phyloP scores from a whole-genome alignment of 1,140 invertebrate genomes.

The Bombus waltoni region DNA sequence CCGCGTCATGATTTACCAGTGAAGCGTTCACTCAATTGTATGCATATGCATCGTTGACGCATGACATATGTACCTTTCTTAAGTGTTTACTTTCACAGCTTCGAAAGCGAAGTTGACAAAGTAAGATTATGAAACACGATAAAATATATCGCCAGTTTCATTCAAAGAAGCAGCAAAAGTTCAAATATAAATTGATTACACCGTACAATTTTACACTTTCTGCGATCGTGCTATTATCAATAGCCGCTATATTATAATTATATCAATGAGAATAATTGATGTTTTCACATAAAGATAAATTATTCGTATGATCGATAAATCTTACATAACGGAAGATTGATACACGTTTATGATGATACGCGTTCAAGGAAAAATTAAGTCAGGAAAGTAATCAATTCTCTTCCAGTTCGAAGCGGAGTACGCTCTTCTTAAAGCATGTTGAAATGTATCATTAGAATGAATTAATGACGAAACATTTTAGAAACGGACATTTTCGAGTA shows the following conservation, averaged over 20 bases:
- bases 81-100: neutral
- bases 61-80: neutral
- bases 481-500: neutral
- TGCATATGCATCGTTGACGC: slow-evolving; percentile 16
- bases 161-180: neutral
- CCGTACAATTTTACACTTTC: neutral
- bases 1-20: neutral
- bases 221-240: neutral
- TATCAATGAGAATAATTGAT: no score
- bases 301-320: neutral
- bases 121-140: neutral
- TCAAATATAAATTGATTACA: neutral
- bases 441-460: neutral
- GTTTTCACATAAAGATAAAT: neutral
- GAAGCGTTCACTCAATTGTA: slow-evolving; percentile 11
- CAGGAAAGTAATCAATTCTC: neutral
- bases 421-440: neutral
- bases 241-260: neutral
- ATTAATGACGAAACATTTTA: neutral
- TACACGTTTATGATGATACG: neutral
- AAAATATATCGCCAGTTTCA: neutral
- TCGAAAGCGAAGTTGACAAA: neutral
- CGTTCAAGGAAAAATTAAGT: slow-evolving; percentile 1
- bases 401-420: no score
- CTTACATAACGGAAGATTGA: neutral